Evolutionary conservation across 2,888 invertebrate species (phyloP).

Genomic region (Ommatoiulus sabulosus): DNA sequence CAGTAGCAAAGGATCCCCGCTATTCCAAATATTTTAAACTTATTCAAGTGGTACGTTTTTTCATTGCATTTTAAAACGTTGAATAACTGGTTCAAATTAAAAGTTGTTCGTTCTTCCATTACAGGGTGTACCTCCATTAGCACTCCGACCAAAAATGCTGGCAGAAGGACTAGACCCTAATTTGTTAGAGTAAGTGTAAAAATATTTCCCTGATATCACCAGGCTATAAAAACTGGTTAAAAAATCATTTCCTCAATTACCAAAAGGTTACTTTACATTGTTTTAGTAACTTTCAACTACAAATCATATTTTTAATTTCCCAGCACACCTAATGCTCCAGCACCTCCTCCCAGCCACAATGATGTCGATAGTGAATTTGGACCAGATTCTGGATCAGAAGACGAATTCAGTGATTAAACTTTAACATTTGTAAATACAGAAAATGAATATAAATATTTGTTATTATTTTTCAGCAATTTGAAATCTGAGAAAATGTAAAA

Average conservation of each 20-base stretch:
- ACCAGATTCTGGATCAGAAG: conserved; percentile 12
- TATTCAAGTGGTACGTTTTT: conserved; percentile 77
- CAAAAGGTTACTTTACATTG: background rate
- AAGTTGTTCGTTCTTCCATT: conserved; percentile 59
- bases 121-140: conserved; percentile 58
- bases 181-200: conserved; percentile 72
- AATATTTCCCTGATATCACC: background rate
- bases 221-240: too few relatives aligned
- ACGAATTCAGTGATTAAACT: conserved; percentile 49
- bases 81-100: background rate
- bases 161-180: conserved; percentile 84
- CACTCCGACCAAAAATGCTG: conserved; percentile 76
- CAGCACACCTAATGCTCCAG: conserved; percentile 51
- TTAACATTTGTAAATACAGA: background rate
- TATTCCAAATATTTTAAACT: conserved; percentile 88
- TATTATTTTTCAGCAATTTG: background rate
- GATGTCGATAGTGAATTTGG: conserved; percentile 16
- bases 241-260: background rate
- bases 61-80: background rate
- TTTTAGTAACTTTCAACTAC: background rate
- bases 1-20: conserved; percentile 72
- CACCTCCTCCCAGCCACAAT: background rate
- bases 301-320: background rate
- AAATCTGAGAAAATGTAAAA: background rate
- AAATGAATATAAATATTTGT: background rate